A percentile compares a stretch with the other conserved stretches of the same genome.
Conservation (phyloP, 2,888 invertebrate species). For the Agrotis exclamationis region DNA sequence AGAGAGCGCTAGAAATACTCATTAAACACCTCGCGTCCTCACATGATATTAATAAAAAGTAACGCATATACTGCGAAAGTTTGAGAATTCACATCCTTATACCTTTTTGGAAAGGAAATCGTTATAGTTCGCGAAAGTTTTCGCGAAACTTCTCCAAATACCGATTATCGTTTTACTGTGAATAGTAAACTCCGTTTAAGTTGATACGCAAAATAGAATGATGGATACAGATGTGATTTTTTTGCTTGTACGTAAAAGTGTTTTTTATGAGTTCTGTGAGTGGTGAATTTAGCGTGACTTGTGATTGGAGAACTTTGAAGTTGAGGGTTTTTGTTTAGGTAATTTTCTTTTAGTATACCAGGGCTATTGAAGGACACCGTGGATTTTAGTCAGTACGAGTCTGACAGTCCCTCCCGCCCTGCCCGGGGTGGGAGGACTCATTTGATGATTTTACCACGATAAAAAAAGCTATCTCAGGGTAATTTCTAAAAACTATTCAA, state of each 20-base stretch:
- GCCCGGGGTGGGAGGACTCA: too few relatives aligned
- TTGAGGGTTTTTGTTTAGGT: neutral
- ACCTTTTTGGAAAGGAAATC: slow-evolving; percentile 36
- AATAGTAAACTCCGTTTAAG: slow-evolving; percentile 28
- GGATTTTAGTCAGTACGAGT: too few relatives aligned
- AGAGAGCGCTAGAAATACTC: too few relatives aligned
- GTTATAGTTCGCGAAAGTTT: slow-evolving; percentile 53
- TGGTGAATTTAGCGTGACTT: neutral
- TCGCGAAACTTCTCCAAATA: slow-evolving; percentile 46
- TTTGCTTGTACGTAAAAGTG: slow-evolving; percentile 11
- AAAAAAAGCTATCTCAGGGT: too few relatives aligned
- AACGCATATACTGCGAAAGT: slow-evolving; percentile 44
- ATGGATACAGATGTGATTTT: slow-evolving; percentile 31
- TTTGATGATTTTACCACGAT: too few relatives aligned
- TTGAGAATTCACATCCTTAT: slow-evolving; percentile 35
- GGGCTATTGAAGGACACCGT: too few relatives aligned
- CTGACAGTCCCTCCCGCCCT: too few relatives aligned
- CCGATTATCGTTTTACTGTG: slow-evolving; percentile 48
- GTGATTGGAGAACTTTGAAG: slow-evolving; percentile 16
- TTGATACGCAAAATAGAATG: slow-evolving; percentile 27
- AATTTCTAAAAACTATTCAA: too few relatives aligned
- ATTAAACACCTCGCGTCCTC: slow-evolving; percentile 27
- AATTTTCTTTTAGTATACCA: neutral
- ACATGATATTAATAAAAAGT: slow-evolving; percentile 57
- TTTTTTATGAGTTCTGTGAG: slow-evolving; percentile 6